Conservation (phyloP, 2,797 vertebrate species). For the Cirrhinus molitorella region DNA sequence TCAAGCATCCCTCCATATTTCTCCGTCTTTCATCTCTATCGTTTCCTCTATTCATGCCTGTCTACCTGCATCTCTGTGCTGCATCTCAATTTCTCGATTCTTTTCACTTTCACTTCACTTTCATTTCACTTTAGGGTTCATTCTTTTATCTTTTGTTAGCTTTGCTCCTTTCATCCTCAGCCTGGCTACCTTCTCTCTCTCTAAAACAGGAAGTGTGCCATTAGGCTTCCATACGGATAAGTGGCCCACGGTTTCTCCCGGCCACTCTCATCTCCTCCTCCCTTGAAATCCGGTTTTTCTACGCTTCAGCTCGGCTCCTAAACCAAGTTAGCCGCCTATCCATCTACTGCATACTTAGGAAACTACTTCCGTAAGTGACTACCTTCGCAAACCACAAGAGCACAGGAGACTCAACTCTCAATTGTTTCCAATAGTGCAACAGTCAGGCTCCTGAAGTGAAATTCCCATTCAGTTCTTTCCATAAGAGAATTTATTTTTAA, state of each 20-base stretch:
- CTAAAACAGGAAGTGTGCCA: constrained; percentile 29
- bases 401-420: not conserved
- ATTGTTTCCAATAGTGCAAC: not conserved
- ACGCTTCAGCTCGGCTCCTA: not conserved
- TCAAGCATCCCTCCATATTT: constrained; percentile 44
- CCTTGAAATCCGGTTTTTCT: not conserved
- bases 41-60: constrained; percentile 10
- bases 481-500: not conserved
- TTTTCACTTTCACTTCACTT: constrained; percentile 38
- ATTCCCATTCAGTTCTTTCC: not conserved
- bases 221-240: constrained; percentile 18
- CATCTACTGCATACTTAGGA: not conserved
- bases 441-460: not conserved
- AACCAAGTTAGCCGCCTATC: not conserved
- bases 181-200: constrained; percentile 35
- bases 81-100: constrained; percentile 29
- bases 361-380: not conserved
- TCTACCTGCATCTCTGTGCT: constrained; percentile 33
- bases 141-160: constrained; percentile 59
- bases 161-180: constrained; percentile 50
- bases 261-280: constrained; percentile 16
- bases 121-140: constrained; percentile 48
- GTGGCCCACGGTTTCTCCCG: not conserved
- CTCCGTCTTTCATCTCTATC: constrained; percentile 48
- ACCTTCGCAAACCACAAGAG: not conserved